Percentiles rank a stretch among this genome's conserved stretches.
These are phyloP conservation scores for Lasioglossum vierecki DNA, from an alignment of 2,888 invertebrate species.

Conservation along the genomic window DNA sequence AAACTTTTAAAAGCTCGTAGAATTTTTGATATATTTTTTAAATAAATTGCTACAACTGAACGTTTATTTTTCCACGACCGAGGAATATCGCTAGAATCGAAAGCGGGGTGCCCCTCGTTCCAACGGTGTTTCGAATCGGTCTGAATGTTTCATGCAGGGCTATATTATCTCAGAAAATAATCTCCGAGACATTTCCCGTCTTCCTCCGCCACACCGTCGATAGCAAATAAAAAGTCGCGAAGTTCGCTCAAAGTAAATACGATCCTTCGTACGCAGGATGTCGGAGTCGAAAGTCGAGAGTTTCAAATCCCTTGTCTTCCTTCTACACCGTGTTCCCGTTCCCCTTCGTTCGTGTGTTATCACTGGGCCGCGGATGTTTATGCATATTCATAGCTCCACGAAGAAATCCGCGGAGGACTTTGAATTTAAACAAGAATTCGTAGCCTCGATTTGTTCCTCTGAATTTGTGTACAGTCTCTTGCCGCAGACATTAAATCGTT, in stretches of 20 bases:
- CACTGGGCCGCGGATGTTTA: conserved; percentile 25
- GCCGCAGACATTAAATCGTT: not conserved
- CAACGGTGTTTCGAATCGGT: not conserved
- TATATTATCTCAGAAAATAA: conserved; percentile 27
- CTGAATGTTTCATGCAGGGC: conserved; percentile 4
- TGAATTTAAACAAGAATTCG: not conserved
- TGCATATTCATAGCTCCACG: not conserved
- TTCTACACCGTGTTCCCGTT: not conserved
- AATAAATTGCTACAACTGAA: not conserved
- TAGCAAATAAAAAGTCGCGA: not conserved
- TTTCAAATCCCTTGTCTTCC: not conserved
- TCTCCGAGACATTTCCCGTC: not conserved
- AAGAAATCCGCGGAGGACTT: not conserved
- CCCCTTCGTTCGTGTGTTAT: not conserved
- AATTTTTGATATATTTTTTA: not conserved
- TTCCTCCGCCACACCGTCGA: not conserved
- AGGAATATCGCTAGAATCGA: not conserved
- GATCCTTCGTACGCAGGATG: conserved; percentile 33
- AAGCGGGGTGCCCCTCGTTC: not conserved
- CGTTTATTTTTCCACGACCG: not conserved
- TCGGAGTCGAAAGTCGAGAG: conserved; percentile 46
- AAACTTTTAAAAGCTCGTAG: not conserved
- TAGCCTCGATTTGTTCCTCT: not conserved
- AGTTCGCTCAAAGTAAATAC: not conserved
- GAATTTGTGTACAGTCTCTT: not conserved